These are phyloP conservation scores for Carabus problematicus DNA, from an alignment of 2,888 invertebrate species.

Conservation along the genomic window DNA sequence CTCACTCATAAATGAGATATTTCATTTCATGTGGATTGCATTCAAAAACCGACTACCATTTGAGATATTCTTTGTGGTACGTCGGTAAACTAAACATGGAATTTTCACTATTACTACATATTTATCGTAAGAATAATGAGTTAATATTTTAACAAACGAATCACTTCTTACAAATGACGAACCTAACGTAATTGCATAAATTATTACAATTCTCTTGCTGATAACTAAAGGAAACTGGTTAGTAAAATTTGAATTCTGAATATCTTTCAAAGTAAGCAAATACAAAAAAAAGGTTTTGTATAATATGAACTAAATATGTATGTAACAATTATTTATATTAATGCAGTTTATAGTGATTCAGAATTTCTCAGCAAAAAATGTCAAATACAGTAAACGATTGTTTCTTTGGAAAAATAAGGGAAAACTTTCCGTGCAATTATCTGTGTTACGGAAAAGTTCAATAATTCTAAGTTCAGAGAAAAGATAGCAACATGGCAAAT, in stretches of 20 bases:
- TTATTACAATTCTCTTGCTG: too few relatives aligned
- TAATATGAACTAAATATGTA: too few relatives aligned
- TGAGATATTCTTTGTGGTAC: not conserved
- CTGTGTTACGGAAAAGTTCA: too few relatives aligned
- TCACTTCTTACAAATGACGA: not conserved
- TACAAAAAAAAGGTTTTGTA: too few relatives aligned
- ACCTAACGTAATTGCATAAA: not conserved
- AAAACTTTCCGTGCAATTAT: too few relatives aligned
- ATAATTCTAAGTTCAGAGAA: not conserved
- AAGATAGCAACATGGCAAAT: not conserved
- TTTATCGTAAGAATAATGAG: not conserved
- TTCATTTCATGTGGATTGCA: too few relatives aligned
- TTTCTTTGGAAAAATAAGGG: not conserved
- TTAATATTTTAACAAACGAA: not conserved
- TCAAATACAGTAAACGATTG: not conserved
- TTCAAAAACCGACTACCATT: not conserved
- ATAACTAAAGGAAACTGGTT: too few relatives aligned
- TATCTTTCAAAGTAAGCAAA: too few relatives aligned
- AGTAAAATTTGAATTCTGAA: too few relatives aligned
- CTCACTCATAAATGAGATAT: too few relatives aligned
- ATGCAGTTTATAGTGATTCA: too few relatives aligned
- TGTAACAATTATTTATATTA: too few relatives aligned
- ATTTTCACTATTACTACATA: not conserved
- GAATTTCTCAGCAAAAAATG: not conserved
- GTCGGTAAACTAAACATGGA: not conserved